Conservation (phyloP, 2,797 vertebrate species). For the Huso huso region DNA sequence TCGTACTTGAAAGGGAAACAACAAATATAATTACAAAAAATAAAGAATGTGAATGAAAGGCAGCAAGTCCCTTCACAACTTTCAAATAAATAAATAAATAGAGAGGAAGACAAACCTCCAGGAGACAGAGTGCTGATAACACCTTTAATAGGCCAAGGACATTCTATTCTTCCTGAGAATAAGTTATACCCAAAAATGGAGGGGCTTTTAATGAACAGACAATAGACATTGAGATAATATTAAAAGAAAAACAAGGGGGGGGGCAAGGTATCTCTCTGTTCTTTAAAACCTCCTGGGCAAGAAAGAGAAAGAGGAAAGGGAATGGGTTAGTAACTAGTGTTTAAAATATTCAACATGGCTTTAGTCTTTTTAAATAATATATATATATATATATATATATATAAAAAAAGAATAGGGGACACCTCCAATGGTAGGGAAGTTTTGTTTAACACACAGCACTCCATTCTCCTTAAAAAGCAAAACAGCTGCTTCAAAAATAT, state of each 20-base stretch:
- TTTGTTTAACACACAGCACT: slow-evolving; percentile 40
- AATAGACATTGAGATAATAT: slow-evolving; percentile 42
- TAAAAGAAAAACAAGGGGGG: slow-evolving; percentile 36
- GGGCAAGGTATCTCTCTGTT: slow-evolving; percentile 23
- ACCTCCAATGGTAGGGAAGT: slow-evolving; percentile 38
- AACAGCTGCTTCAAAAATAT: slow-evolving; percentile 50
- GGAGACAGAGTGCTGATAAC: slow-evolving; percentile 44
- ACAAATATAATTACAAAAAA: too few relatives aligned
- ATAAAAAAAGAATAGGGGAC: slow-evolving; percentile 24
- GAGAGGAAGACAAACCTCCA: slow-evolving; percentile 12
- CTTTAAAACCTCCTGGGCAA: slow-evolving; percentile 41
- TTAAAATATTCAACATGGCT: slow-evolving; percentile 59
- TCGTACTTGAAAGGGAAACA: too few relatives aligned
- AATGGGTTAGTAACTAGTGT: slow-evolving; percentile 44
- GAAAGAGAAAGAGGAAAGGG: slow-evolving; percentile 26
- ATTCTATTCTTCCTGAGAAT: slow-evolving; percentile 85
- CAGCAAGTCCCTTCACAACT: too few relatives aligned
- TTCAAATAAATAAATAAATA: too few relatives aligned
- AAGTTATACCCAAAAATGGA: slow-evolving; percentile 70
- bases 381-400: too few relatives aligned
- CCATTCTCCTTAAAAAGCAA: slow-evolving; percentile 46
- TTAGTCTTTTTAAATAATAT: slow-evolving; percentile 42
- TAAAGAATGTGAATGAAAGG: too few relatives aligned
- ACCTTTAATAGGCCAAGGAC: slow-evolving; percentile 76
- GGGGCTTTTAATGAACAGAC: slow-evolving; percentile 56